phyloP scores from a whole-genome alignment of 2,113 vertebrate genomes.

The Eubucco bourcierii region DNA sequence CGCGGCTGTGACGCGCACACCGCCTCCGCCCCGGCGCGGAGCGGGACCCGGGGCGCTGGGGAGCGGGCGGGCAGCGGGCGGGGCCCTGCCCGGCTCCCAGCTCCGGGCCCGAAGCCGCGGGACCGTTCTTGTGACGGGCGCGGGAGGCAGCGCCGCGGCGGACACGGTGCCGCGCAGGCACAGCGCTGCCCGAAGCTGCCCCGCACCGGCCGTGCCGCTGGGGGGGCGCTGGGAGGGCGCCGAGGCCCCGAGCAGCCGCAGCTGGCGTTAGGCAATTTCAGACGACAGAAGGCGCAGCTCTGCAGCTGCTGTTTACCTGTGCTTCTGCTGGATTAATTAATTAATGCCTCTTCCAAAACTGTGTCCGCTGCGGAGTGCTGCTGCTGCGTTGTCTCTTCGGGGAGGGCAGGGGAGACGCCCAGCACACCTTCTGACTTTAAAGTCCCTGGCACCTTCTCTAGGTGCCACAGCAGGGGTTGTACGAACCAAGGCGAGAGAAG shows the following conservation, averaged over 20 bases:
- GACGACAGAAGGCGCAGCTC: neutral
- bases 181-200: too few relatives aligned
- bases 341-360: neutral
- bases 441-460: neutral
- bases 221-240: too few relatives aligned
- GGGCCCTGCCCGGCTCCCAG: too few relatives aligned
- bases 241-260: neutral
- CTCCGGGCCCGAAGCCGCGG: too few relatives aligned
- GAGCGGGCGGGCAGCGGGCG: too few relatives aligned
- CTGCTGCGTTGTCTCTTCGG: neutral
- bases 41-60: too few relatives aligned
- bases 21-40: too few relatives aligned
- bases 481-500: neutral
- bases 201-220: too few relatives aligned
- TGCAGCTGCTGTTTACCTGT: neutral
- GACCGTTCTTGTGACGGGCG: too few relatives aligned
- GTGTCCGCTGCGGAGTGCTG: neutral
- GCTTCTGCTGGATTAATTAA: neutral
- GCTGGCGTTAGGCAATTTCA: neutral
- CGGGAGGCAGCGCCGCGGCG: too few relatives aligned
- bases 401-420: neutral
- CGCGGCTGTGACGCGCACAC: too few relatives aligned
- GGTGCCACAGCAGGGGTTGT: accelerated
- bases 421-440: neutral
- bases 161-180: too few relatives aligned